Evolutionary conservation across 2,113 vertebrate genomes (phyloP), one percentile per base, ranked within the genome.

Genomic region (Nibea coibor): DNA sequence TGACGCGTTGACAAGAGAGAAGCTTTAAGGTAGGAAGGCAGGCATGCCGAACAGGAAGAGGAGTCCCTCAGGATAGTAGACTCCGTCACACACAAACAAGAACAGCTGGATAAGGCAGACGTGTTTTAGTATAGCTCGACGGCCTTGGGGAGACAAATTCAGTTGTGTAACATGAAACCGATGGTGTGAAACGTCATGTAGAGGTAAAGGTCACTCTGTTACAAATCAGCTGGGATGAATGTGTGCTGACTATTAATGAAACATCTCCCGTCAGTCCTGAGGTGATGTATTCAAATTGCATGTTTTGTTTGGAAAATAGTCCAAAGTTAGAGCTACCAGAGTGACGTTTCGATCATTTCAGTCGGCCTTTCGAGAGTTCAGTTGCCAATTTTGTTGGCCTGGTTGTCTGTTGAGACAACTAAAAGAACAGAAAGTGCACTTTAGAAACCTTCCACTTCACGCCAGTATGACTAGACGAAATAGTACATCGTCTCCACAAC

Each of bases 1-100:
- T 80, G 81, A 75, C 12, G 17, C 67, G 19, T 17, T 86, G 88
- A 78, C 62, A 70, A 57, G 42, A 69, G 65, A 47, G 57, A 58
- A 4, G 50, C 48, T 73, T 70, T 42, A 71, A 66, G 69, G 58
- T n/a, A 72, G 70, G 43, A 31, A 67, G 70, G 26, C 66, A 64
- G 64, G 51, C 42, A 16, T 17, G 17, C 20, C 1, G 20, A 62
- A 57, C 24, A 39, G 72, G 31, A 80, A 59, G 53, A 64, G 26
- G 58, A 8, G 15, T 75, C 74, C 80, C 59, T 56, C 47, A 56
- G 63, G 81, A 66, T 7, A 20, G 5, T 45, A 51, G 54, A 54
- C 42, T 57, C 62, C 4, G 19, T 58, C 54, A 71, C 56, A 47
- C 26, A 68, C 63, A 84, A 48, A 75, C 19, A 80, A 50, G 48